Percentiles rank a stretch among this genome's conserved stretches.
phyloP scores from a whole-genome alignment of 2,888 invertebrate genomes.

The Agapetus fuscipes region DNA sequence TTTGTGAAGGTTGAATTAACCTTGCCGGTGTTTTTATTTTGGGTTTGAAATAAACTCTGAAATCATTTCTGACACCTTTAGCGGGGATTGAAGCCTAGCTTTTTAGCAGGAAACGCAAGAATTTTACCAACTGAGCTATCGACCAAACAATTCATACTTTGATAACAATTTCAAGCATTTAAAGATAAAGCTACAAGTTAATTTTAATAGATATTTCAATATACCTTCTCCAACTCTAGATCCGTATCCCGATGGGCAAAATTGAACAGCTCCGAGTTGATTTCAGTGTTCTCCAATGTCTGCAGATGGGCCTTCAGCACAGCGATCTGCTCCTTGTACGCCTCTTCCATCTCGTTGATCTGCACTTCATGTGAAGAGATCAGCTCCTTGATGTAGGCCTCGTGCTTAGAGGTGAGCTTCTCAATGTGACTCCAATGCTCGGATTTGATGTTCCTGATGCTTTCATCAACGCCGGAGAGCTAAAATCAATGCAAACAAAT shows the following conservation, averaged over 20 bases:
- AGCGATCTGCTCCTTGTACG: constrained; percentile 39
- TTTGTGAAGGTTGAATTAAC: no score
- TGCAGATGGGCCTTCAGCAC: constrained; percentile 46
- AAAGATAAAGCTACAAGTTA: no score
- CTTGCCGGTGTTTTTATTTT: no score
- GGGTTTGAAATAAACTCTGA: no score
- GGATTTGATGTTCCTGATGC: constrained; percentile 27
- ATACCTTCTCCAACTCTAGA: constrained; percentile 42
- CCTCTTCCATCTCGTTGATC: constrained; percentile 37
- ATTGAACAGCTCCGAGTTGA: constrained; percentile 39
- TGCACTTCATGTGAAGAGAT: constrained; percentile 36
- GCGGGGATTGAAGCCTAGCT: no score
- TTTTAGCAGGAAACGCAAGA: no score
- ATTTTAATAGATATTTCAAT: no score
- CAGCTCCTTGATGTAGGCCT: constrained; percentile 35
- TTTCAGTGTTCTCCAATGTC: constrained; percentile 35
- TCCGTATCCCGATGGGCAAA: constrained; percentile 31
- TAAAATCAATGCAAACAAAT: constrained; percentile 1
- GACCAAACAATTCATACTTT: no score
- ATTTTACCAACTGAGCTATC: no score
- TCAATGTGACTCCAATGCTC: constrained; percentile 34
- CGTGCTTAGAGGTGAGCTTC: constrained; percentile 34
- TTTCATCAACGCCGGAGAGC: constrained; percentile 8
- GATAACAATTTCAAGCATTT: no score
- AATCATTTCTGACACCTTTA: no score